Evolutionary conservation across 92 coral and sea anemone species (phyloP), one percentile per base, ranked within the genome.

Genomic region (Phymanthus crucifer): DNA sequence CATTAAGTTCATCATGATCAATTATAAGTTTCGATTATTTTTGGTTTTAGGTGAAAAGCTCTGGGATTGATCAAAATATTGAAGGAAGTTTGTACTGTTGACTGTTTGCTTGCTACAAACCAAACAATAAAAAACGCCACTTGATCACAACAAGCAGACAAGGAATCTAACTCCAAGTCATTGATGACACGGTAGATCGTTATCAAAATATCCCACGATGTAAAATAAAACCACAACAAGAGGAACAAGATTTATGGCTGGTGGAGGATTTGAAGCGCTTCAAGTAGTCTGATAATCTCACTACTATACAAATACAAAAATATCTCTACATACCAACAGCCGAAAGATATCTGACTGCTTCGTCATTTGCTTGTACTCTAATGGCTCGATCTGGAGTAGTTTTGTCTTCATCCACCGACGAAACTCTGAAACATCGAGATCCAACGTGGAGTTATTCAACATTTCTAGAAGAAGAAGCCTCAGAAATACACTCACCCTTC

Each of bases 331-430:
- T 79, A 94, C 98, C 91, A 50, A 94, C 71, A 67, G 70, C 88
- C 35, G 92, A 71, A 21, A 94, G 93, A 73, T 84, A 94, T 57
- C 73, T 80, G 23, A 94, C 71, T 69, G 98, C 98, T 82, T 91
- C 84, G 14, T 87, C 87, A 68, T 78, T 91, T 38, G 98, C 96
- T 80, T 78, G 70, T 27, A 36, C 85, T 32, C 40, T 32, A 36
- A 24, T 26, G 19, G 6, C 40, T 64, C 65, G 72, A n/a, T 64
- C 29, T 13, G 71, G 56, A 17, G 40, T 37, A 26, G 33, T 70
- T 77, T 77, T 43, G 40, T 77, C 73, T 54, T 69, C 57, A 77
- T 61, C 72, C 0, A 69, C 61, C 18, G 57, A 69, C 45, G 81
- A 64, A 64, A 64, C 81, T 61, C 81, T 77, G 58, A 38, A 65